Conservation (phyloP, 1,140 invertebrate genomes). For the Polypedilum pembai region DNA sequence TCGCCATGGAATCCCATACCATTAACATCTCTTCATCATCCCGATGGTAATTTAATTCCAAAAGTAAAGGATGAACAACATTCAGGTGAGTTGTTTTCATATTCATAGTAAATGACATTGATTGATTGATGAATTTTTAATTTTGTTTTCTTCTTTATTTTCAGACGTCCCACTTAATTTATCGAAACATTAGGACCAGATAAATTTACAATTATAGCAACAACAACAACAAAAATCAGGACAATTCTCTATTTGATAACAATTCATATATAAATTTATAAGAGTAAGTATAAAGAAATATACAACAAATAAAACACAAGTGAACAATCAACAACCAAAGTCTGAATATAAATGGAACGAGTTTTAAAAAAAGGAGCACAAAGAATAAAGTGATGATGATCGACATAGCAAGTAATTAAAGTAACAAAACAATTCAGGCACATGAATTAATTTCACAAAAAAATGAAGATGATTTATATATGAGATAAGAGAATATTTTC, state of each 20-base stretch:
- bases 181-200: constrained; percentile 38
- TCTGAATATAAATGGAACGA: not conserved
- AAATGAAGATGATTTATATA: not conserved
- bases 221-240: not conserved
- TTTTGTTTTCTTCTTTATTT: constrained; percentile 30
- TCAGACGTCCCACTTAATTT: constrained; percentile 43
- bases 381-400: too few species aligned
- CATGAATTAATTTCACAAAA: not conserved
- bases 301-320: not conserved
- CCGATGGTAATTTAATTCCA: constrained; percentile 35
- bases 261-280: not conserved
- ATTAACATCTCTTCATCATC: constrained; percentile 6
- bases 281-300: not conserved
- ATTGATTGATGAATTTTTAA: not conserved
- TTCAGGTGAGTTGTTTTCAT: constrained; percentile 37
- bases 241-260: constrained; percentile 20
- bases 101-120: constrained; percentile 6
- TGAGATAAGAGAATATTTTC: constrained; percentile 1
- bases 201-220: not conserved
- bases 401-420: not conserved
- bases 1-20: constrained; percentile 29
- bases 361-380: too few species aligned
- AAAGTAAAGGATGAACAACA: constrained; percentile 43
- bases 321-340: constrained; percentile 27
- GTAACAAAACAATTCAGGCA: not conserved